A percentile compares a stretch with the other conserved stretches of the same genome.
phyloP scores from a whole-genome alignment of 2,113 vertebrate species.

The Forbesichthys papilliferus region DNA sequence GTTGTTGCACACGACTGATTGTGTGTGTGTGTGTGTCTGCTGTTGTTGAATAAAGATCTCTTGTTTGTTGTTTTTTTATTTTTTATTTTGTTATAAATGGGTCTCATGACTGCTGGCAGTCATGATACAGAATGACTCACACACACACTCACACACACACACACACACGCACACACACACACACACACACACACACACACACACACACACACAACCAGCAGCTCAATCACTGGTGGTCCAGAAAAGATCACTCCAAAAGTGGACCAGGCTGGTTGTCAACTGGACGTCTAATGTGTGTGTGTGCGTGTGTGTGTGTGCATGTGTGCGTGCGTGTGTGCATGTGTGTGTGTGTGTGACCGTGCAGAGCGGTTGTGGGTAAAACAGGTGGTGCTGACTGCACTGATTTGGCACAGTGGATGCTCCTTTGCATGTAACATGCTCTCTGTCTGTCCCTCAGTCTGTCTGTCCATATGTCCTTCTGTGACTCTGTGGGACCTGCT shows the following conservation, averaged over 20 bases:
- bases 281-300: neutral
- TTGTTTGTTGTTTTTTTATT: conserved; percentile 40
- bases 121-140: conserved; percentile 24
- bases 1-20: conserved; percentile 27
- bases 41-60: conserved; percentile 66
- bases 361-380: conserved; percentile 10
- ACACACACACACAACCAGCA: conserved; percentile 20
- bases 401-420: conserved; percentile 15
- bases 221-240: conserved; percentile 16
- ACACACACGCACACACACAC: neutral
- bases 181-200: neutral
- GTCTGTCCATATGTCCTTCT: conserved; percentile 1
- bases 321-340: conserved; percentile 20
- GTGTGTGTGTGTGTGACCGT: conserved; percentile 9
- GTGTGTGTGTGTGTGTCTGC: conserved; percentile 33
- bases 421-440: conserved; percentile 36
- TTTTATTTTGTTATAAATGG: conserved; percentile 42
- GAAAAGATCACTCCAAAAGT: too few relatives aligned
- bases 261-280: conserved; percentile 8
- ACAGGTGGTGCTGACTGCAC: conserved; percentile 26
- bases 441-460: conserved; percentile 19
- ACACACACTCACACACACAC: neutral
- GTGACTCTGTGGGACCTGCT: conserved; percentile 43
- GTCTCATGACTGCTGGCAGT: conserved; percentile 53
- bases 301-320: conserved; percentile 10